Conservation (phyloP, 2,113 vertebrate species). For the Elaphurus davidianus region DNA sequence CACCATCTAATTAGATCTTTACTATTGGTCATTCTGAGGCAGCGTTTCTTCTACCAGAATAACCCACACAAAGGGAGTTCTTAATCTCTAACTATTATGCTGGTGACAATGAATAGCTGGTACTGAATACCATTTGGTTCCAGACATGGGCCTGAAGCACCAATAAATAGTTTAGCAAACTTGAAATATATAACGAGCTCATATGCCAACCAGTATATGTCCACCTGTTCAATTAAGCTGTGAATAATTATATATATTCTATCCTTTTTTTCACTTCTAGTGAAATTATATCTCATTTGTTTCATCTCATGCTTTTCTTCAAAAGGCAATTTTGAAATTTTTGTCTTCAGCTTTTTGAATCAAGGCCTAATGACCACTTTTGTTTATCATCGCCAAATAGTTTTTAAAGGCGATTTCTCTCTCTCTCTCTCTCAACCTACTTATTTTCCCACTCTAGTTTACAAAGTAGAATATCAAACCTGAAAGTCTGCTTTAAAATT, state of each 20-base stretch:
- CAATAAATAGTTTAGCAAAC: constrained; percentile 13
- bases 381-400: neutral
- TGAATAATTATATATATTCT: constrained; percentile 13
- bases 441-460: neutral
- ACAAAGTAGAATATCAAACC: neutral
- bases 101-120: neutral
- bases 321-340: neutral
- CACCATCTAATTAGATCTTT: neutral
- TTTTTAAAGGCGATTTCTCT: neutral
- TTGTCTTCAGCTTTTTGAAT: neutral
- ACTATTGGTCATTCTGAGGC: neutral
- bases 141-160: neutral
- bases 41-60: neutral
- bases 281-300: neutral
- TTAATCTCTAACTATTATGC: neutral
- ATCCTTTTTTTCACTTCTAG: neutral
- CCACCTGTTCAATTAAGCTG: neutral
- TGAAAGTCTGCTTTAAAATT: constrained; percentile 8
- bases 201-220: neutral
- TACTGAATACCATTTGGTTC: neutral
- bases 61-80: neutral
- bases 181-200: neutral
- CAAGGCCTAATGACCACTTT: neutral
- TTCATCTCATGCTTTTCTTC: neutral
- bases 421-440: neutral